Conservation (phyloP, 2,113 vertebrate genomes). For the Stomatorhinus ivindoensis region DNA sequence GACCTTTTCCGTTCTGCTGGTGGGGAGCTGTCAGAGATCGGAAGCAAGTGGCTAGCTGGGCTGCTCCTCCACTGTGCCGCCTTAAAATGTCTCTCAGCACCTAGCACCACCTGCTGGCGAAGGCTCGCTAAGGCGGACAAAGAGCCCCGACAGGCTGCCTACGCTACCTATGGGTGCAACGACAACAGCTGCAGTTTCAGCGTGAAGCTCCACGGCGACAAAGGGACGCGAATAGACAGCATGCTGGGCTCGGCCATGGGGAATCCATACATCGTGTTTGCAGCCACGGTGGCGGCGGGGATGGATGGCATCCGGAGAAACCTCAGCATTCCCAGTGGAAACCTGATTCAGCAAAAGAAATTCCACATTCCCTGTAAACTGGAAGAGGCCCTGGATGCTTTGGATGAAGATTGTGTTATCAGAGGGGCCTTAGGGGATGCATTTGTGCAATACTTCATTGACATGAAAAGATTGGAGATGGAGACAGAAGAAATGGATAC, state of each 20-base stretch:
- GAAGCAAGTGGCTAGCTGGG: constrained; percentile 77
- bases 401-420: constrained; percentile 71
- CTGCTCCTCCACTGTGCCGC: constrained; percentile 78
- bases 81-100: constrained; percentile 83
- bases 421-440: constrained; percentile 71
- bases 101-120: constrained; percentile 69
- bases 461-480: constrained; percentile 85
- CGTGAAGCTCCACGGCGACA: constrained; percentile 72
- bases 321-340: constrained; percentile 51
- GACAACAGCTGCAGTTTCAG: constrained; percentile 85
- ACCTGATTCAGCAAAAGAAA: constrained; percentile 47
- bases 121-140: constrained; percentile 67
- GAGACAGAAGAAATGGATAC: constrained; percentile 79
- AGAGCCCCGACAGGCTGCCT: constrained; percentile 63
- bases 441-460: constrained; percentile 80
- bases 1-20: constrained; percentile 66
- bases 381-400: constrained; percentile 72
- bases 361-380: constrained; percentile 72
- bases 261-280: constrained; percentile 83
- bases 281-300: constrained; percentile 79
- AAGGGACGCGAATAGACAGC: constrained; percentile 75
- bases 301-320: constrained; percentile 74
- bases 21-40: constrained; percentile 65
- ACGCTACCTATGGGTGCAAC: constrained; percentile 73
- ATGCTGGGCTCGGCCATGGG: constrained; percentile 81